Base-by-base conservation (phyloP, 2,888 invertebrate genomes). In the Pristionchus maxplancki region DNA sequence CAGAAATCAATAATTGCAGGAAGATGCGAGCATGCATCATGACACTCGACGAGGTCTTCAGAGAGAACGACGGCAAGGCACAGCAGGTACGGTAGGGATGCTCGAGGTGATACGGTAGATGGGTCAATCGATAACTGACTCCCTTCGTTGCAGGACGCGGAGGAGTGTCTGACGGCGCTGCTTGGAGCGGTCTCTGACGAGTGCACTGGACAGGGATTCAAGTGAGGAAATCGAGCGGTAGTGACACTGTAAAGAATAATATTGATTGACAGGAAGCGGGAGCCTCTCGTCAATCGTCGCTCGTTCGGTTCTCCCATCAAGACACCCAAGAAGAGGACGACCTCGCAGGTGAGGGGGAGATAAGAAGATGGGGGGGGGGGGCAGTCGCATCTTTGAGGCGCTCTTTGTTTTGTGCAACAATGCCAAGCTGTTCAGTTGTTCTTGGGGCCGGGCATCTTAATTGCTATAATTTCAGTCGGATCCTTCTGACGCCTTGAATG, bases 81-180 rank as follows among this genome's bases (percentile, higher is more conserved):
- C 82, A 83, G n/a, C 82, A 83, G 82, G 82, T 83, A 83, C 50
- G 82, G 53, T 53, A 34, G 53, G 15, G 28, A n/a, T n/a, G n/a
- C n/a, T 53, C 50, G 53, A 50, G 31, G 53, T n/a, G 44, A 53
- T 83, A 83, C 53, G 8, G 82, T 83, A 83, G 34, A n/a, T 74
- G 37, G 15, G 37, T 78, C 24, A 3, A 44, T 40, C 44, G 44
- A 40, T 31, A n/a, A 28, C 34, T 71, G 5, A 71, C 34, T 28
- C 17, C 31, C 4, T 6, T 71, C n/a, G 71, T 34, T 31, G 50
- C 34, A 83, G 82, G 82, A 83, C 37, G 53, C 82, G 9, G 82
- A 83, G 11, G 82, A 83, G 34, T 83, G 82, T 11, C 82, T 83
- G 5, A 83, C 82, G 5, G 53, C 82, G 0, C 2, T 83, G 13